Percentiles rank a stretch among this genome's conserved stretches.
phyloP scores from a whole-genome alignment of 1,140 invertebrate species.

The Laupala kohalensis region DNA sequence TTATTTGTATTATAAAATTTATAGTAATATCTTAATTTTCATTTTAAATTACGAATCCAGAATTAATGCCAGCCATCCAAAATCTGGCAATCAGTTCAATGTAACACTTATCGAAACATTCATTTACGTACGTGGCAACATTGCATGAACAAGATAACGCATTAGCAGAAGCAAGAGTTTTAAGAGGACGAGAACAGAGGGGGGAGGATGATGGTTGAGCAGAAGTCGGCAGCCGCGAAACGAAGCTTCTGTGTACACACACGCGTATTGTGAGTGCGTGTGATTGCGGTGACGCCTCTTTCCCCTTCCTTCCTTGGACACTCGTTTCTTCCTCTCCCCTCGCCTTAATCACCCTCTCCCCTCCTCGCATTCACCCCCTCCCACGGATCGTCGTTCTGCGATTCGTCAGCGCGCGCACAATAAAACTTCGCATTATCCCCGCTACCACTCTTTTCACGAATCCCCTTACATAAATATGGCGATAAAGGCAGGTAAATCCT shows the following conservation, averaged over 20 bases:
- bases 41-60: no score
- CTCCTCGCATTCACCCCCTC: not conserved
- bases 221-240: not conserved
- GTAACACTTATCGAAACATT: no score
- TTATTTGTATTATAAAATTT: no score
- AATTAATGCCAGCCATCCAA: no score
- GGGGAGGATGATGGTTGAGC: no score
- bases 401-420: not conserved
- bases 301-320: not conserved
- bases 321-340: no score
- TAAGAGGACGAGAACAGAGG: no score
- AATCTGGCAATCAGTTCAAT: no score
- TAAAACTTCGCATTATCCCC: not conserved
- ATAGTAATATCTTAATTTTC: no score
- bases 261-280: not conserved
- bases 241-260: not conserved
- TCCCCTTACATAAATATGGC: not conserved
- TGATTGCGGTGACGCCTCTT: not conserved
- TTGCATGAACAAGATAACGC: no score
- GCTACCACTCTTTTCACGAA: not conserved
- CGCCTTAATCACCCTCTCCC: not conserved
- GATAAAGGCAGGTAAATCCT: not conserved
- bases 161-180: no score
- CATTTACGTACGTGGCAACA: no score
- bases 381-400: not conserved